phyloP scores from a whole-genome alignment of 2,797 vertebrate species.

The Echeneis naucrates region DNA sequence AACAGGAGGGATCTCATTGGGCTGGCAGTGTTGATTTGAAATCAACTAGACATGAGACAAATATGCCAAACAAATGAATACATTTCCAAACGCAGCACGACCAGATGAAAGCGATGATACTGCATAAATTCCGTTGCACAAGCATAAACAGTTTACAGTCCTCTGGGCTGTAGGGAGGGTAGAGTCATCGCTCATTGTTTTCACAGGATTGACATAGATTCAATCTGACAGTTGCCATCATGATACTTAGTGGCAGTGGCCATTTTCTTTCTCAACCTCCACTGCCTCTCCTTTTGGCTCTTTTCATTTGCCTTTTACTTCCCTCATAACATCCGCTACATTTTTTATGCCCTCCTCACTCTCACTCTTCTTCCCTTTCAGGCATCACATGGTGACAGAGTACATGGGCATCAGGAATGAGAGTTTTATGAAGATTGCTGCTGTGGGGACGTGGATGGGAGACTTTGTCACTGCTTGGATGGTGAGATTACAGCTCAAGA shows the following conservation, averaged over 20 bases:
- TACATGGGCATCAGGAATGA: conserved; percentile 99
- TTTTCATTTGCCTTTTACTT: conserved; percentile 28
- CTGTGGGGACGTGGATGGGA: conserved; percentile 98
- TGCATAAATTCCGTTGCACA: conserved; percentile 45
- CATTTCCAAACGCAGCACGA: conserved; percentile 55
- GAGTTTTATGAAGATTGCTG: conserved; percentile 98
- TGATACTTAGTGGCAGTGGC: conserved; percentile 63
- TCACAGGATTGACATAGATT: conserved; percentile 76
- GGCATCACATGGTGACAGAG: conserved; percentile 95
- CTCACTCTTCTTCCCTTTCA: conserved; percentile 67
- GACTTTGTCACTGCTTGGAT: conserved; percentile 99
- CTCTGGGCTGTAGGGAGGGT: conserved; percentile 55
- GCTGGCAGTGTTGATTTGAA: conserved; percentile 51
- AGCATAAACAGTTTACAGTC: conserved; percentile 67
- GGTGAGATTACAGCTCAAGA: conserved; percentile 84
- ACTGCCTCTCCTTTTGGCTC: conserved; percentile 20
- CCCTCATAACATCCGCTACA: conserved; percentile 20
- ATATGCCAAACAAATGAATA: conserved; percentile 72
- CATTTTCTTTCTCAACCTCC: conserved; percentile 52
- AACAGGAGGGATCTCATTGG: conserved; percentile 23
- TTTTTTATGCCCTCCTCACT: conserved; percentile 49
- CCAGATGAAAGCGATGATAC: conserved; percentile 49
- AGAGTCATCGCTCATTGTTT: conserved; percentile 64
- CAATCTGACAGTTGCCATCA: conserved; percentile 73
- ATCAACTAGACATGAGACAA: conserved; percentile 61